Base-by-base conservation (phyloP, 1,140 invertebrate genomes). In the Idris sp. region DNA sequence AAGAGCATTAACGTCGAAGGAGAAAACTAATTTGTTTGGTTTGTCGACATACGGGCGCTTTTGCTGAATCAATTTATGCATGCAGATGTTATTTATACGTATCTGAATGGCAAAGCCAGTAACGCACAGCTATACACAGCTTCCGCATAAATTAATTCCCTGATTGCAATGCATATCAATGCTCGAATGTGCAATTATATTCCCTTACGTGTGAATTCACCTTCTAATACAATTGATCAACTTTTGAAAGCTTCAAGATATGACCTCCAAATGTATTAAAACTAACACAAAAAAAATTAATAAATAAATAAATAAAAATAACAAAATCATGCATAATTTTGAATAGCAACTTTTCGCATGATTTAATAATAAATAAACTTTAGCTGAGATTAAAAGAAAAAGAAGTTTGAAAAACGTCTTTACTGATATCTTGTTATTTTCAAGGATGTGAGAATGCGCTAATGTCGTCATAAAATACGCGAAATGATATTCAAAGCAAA, bases 401-500 rank as follows among this genome's bases (percentile, higher is more conserved):
- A n/a, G n/a, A n/a, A n/a, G 48, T 53, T 44, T 16, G 51, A 36
- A 40, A 58, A 58, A 58, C 11, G 22, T 31, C 15, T 68, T 59
- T 26, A 68, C 51, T 69, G 65, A 69, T 58, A 53, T 64, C 43
- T 25, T 43, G 51, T 73, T 64, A 64, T 58, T 53, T 58, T 36
- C 59, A 64, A 64, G 43, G 59, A 64, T 49, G 18, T 10, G 53
- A 61, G 48, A 41, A 74, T 67, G 61, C 56, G 41, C 41, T 74
- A 74, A 74, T 61, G 71, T 48, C 28, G 46, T 33, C 56, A 61
- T 74, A 74, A 74, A 74, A 41, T 49, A 54, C 30, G 38, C 53
- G 46, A 67, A 67, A 67, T 61, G 54, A 64, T 51, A 68, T 62
- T 68, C 58, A 49, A 43, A 31, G 64, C 56, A 68, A 62, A 68